A percentile compares a stretch with the other conserved stretches of the same genome.
Evolutionary conservation across 1,140 invertebrate genomes (phyloP).

Genomic region (Drosophila nannoptera): DNA sequence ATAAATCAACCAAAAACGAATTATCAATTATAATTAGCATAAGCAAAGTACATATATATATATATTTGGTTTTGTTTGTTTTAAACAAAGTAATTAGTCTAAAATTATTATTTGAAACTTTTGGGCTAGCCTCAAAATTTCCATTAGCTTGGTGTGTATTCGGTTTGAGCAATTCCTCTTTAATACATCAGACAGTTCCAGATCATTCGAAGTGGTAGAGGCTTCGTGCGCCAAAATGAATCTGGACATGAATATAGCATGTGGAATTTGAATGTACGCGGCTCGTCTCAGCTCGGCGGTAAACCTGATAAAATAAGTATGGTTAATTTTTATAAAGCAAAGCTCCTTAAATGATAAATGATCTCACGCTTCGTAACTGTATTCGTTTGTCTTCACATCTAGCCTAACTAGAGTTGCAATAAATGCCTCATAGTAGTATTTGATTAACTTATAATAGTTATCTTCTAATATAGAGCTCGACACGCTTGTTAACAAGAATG

Average conservation of each 20-base stretch:
- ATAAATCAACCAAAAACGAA: not conserved
- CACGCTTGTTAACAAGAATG: conserved; percentile 82
- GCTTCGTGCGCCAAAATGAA: conserved; percentile 58
- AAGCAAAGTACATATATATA: not conserved
- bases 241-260: conserved; percentile 70
- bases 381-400: conserved; percentile 27
- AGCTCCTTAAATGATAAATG: not conserved
- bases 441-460: conserved; percentile 80
- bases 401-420: conserved; percentile 67
- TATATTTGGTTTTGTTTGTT: conserved; percentile 14
- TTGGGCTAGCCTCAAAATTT: conserved; percentile 49
- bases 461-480: conserved; percentile 74
- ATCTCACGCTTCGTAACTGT: conserved; percentile 53
- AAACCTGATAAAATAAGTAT: conserved; percentile 47
- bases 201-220: conserved; percentile 22
- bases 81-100: conserved; percentile 33
- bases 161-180: conserved; percentile 45
- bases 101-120: conserved; percentile 53
- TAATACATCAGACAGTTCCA: conserved; percentile 40
- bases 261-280: conserved; percentile 63
- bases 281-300: conserved; percentile 53
- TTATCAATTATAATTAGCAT: conserved; percentile 18
- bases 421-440: conserved; percentile 80
- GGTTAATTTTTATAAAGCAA: not conserved
- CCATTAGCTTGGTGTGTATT: conserved; percentile 41